Evolutionary conservation across 2,113 vertebrate species (phyloP), one percentile per base, ranked within the genome.

Genomic region (Perccottus glenii): DNA sequence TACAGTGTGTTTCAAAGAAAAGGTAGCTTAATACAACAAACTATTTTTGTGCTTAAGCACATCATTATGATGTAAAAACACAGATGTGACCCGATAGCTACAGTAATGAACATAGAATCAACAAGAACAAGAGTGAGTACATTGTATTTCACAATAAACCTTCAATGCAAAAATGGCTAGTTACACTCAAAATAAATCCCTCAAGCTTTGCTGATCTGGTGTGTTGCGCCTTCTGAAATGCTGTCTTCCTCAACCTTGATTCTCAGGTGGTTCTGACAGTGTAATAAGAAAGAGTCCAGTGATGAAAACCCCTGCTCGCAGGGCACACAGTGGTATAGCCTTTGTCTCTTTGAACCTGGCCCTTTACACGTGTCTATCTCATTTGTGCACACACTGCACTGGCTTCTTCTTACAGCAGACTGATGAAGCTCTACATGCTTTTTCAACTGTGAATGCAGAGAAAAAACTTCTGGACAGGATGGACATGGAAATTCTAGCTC

Each of bases 291-390:
- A 5, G 73, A 36, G 42, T 80, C 77, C 44, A 93, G 85, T 0
- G 68, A 68, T 1, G 84, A 67, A 75, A 93, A 93, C 0, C 83
- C 86, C 65, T 89, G 80, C n/a, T 81, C 82, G 64, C 92, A 93
- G 9, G 90, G 92, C 48, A 87, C 76, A 12, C 92, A 93, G 84
- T 93, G 92, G 83, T 91, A 93, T 33, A 88, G 73, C 55, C 87
- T 65, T 10, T 78, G 72, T 14, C 74, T 62, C 66, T 66, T 77
- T 0, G 82, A 73, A 5, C 80, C 64, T 0, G 67, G 65, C 68
- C 75, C 58, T 4, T 84, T 80, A 5, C 77, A 67, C 0, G 78
- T 56, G 47, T 84, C 81, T 76, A 93, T 88, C 16, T 84, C 73
- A 1, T 60, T 49, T 0, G 65, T 56, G 74, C 92, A 93, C 40